Evolutionary conservation across 2,888 invertebrate genomes (phyloP).

Genomic region (Itoplectis maculator): DNA sequence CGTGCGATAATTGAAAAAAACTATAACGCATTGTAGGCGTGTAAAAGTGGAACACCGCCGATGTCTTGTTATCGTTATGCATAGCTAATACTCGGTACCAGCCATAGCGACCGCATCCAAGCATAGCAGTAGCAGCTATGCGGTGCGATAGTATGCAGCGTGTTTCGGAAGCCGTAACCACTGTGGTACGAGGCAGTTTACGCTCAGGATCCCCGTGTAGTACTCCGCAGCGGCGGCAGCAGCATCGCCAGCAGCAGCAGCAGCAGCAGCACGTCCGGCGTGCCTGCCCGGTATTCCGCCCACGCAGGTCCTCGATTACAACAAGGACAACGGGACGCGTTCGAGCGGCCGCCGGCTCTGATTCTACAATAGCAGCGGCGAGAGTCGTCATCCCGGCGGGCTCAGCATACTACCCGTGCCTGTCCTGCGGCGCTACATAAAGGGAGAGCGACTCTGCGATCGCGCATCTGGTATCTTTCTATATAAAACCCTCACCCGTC

Average conservation of each 20-base stretch:
- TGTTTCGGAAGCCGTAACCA: conserved; percentile 52
- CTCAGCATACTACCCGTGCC: conserved; percentile 13
- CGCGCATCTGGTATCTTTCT: conserved; percentile 59
- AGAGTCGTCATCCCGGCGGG: conserved; percentile 44
- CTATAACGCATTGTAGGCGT: too few species aligned
- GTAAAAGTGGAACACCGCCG: not conserved
- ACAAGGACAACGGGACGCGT: conserved; percentile 23
- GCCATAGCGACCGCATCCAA: not conserved
- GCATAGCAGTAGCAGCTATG: not conserved
- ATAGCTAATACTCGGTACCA: not conserved
- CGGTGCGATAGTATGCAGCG: conserved; percentile 22
- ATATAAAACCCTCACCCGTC: not conserved
- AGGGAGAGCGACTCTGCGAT: conserved; percentile 58
- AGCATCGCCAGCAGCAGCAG: conserved; percentile 7
- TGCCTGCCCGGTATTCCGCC: conserved; percentile 45
- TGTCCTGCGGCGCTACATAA: conserved; percentile 42
- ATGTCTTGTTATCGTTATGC: conserved; percentile 1
- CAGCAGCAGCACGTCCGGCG: conserved; percentile 40
- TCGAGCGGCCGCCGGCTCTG: conserved; percentile 35
- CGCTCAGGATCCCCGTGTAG: conserved; percentile 49
- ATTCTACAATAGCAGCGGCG: conserved; percentile 40
- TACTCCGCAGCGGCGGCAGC: conserved; percentile 26
- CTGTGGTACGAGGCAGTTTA: conserved; percentile 48
- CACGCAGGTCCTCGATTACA: conserved; percentile 41
- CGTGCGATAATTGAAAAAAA: not conserved